Evolutionary conservation across 2,797 vertebrate species (phyloP), one percentile per base, ranked within the genome.

Genomic region (Champsocephalus gunnari): DNA sequence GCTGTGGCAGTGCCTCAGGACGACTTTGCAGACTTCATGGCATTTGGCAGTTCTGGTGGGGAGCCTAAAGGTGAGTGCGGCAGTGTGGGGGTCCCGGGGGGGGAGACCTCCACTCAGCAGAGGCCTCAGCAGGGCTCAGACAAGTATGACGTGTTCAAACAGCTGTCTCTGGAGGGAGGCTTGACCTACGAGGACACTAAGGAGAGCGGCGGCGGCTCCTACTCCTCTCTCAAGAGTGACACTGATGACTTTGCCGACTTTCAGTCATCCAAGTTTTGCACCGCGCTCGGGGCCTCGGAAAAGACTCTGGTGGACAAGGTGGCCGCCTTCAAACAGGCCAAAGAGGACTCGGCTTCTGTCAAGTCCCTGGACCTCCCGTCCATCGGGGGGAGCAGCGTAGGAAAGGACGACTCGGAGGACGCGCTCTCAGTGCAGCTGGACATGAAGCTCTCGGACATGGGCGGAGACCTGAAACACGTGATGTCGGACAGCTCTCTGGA

Each of bases 401-500:
- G 98, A 77, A 98, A 98, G 89, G 98, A 99, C 71, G 98, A 99
- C 93, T 99, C 98, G 0, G 98, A 99, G 95, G 98, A 99, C 5
- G 96, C 98, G 0, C 96, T 99, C 13, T 99, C 98, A 60, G 96
- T 98, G 91, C 98, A 99, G 94, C 96, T 99, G 95, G 98, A 99
- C 96, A 98, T 99, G 97, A 99, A 99, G 95, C 92, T 99, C 91
- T 96, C 97, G 68, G 98, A 99, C 91, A 95, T 98, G 93, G 97
- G 97, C 79, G 98, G 98, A 89, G 98, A 99, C 95, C 96, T 99
- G 95, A 99, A 99, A 92, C 98, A 99, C 77, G 98, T 97, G 95
- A 97, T 98, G 96, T 99, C 98, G 87, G 98, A 99, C 97, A 99
- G 98, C 96, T 99, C 98, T 92, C 94, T 99, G 96, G 98, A 99